These are phyloP conservation scores for Leptoteleia sp. DNA, from an alignment of 1,140 invertebrate species.

Conservation along the genomic window DNA sequence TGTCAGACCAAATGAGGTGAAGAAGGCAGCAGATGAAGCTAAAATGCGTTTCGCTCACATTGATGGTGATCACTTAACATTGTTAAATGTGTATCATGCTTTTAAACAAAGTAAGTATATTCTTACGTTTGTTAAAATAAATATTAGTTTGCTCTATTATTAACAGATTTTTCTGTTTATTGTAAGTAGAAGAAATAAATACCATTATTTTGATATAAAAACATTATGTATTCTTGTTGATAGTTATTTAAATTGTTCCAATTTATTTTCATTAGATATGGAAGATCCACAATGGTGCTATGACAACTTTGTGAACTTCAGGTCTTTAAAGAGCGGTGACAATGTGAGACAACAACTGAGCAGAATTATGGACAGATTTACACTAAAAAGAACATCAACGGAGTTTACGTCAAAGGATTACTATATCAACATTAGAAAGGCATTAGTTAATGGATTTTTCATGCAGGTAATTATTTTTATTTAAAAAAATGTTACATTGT, in stretches of 20 bases:
- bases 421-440: slow-evolving; percentile 99
- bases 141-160: neutral
- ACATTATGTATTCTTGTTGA: neutral
- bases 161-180: slow-evolving; percentile 8
- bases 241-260: no score
- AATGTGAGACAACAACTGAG: slow-evolving; percentile 92
- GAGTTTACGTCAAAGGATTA: slow-evolving; percentile 99
- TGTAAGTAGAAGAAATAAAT: neutral
- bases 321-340: slow-evolving; percentile 96
- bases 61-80: slow-evolving; percentile 98
- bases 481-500: no score
- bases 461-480: slow-evolving; percentile 97
- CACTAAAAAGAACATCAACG: slow-evolving; percentile 95
- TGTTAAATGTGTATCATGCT: slow-evolving; percentile 98
- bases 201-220: no score
- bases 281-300: slow-evolving; percentile 99
- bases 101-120: slow-evolving; percentile 98
- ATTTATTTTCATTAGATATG: slow-evolving; percentile 79
- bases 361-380: slow-evolving; percentile 95
- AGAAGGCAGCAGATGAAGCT: slow-evolving; percentile 99
- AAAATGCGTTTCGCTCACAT: slow-evolving; percentile 99
- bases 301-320: slow-evolving; percentile 99
- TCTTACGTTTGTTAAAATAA: slow-evolving; percentile 12
- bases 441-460: slow-evolving; percentile 98
- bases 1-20: slow-evolving; percentile 98